These are phyloP conservation scores for Enteromius viviparus DNA, from an alignment of 2,797 vertebrate genomes.

Conservation along the genomic window DNA sequence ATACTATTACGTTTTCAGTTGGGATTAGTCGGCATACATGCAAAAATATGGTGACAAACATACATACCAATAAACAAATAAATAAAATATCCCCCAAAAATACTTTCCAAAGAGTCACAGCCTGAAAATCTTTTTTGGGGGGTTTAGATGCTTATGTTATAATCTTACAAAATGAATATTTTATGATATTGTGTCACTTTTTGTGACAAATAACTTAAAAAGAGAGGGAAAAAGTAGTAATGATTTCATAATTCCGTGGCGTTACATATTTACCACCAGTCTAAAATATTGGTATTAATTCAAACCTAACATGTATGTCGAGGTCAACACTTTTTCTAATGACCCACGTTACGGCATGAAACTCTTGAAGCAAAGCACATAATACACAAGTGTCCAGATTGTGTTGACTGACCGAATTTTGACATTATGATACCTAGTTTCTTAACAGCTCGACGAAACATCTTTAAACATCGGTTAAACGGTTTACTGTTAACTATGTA, in stretches of 20 bases:
- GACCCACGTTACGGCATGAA: neutral
- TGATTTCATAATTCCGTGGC: too few relatives aligned
- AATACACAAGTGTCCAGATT: neutral
- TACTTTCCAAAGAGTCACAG: neutral
- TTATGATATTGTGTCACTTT: neutral
- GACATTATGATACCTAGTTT: conserved; percentile 17
- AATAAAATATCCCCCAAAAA: neutral
- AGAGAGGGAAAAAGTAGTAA: too few relatives aligned
- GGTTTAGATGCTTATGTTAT: neutral
- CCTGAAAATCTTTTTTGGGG: neutral
- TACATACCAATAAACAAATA: too few relatives aligned
- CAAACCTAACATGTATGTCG: too few relatives aligned
- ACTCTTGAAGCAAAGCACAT: neutral
- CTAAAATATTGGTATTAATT: too few relatives aligned
- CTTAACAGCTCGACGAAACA: conserved; percentile 17
- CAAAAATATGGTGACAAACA: neutral
- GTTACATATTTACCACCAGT: too few relatives aligned
- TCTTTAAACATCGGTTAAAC: neutral
- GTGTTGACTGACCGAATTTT: neutral
- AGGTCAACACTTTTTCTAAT: too few relatives aligned
- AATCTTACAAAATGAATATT: neutral
- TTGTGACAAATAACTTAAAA: neutral
- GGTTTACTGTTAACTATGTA: conserved; percentile 6
- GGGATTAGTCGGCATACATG: neutral
- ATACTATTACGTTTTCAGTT: neutral